Base-by-base conservation (phyloP, 2,888 invertebrate species). In the Scelioninae gen. 1 region DNA sequence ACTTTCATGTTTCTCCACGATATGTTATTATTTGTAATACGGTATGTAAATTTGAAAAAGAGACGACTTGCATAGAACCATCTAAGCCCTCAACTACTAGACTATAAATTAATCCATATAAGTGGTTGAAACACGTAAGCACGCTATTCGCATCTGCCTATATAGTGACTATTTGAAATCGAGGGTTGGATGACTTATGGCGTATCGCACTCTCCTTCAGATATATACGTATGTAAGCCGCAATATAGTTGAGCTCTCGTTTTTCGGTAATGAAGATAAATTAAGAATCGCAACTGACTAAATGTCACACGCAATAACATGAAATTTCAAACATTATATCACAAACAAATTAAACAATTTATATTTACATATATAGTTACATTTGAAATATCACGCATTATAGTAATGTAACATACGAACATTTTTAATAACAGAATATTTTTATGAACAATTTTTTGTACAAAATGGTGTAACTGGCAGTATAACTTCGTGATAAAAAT, bases 101-200 rank as follows among this genome's bases (percentile, higher is more conserved):
- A 62, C 83, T 72, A 83, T 83, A 83, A 83, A 83, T 80, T 83
- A 79, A 83, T 83, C 72, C 75, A 53, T 34, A 49, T 80, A 83
- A 83, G 79, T 83, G 79, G 76, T 80, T 72, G 71, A 79, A 83
- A 83, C 83, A 83, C 75, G 82, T 83, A 78, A 83, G 83, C 83
- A 72, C 75, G 79, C 83, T 45, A 79, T 72, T 83, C 79, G 71
- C 75, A 81, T 82, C 82, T 77, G 71, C 82, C 62, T 72, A 53
- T 76, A 66, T 63, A 68, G 76, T 38, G 68, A 63, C 72, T 66
- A 76, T 79, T 79, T 49, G 68, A 74, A 78, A 82, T 83, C 66
- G 76, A 66, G 79, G 79, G 71, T 83, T 83, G 55, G 74, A 83
- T 83, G 78, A 83, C 83, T 74, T 78, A 83, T 79, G 56, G 66